A percentile compares a stretch with the other conserved stretches of the same genome.
These are phyloP conservation scores for Albula goreensis DNA, from an alignment of 2,113 vertebrate species.

Conservation along the genomic window DNA sequence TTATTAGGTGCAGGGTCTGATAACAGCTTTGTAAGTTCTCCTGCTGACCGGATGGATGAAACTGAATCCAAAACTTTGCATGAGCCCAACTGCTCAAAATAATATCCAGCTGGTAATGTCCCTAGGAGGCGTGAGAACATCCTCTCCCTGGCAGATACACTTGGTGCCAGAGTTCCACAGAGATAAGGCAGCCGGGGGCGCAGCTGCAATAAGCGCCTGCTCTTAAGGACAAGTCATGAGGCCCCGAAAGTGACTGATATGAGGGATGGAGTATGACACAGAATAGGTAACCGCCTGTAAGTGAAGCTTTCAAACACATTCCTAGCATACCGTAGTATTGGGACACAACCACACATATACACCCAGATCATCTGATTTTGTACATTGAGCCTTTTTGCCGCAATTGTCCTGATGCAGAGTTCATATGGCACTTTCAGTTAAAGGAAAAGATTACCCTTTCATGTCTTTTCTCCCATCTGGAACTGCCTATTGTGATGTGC, in stretches of 20 bases:
- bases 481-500: not conserved
- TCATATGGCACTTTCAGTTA: not conserved
- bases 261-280: not conserved
- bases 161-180: not conserved
- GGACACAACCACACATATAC: not conserved
- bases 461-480: not conserved
- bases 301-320: not conserved
- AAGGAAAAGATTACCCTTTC: not conserved
- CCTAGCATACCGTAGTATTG: too few species aligned
- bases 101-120: not conserved
- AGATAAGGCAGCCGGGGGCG: not conserved
- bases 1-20: not conserved
- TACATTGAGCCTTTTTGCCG: not conserved
- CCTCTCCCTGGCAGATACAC: conserved; percentile 2
- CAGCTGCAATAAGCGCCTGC: not conserved
- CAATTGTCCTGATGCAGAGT: not conserved
- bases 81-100: not conserved
- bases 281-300: not conserved
- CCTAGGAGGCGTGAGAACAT: not conserved
- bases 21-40: not conserved
- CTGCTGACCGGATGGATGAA: not conserved
- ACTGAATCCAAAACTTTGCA: not conserved
- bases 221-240: not conserved
- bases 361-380: not conserved
- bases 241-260: not conserved